These are phyloP conservation scores for Diadumene lineata DNA, from an alignment of 92 coral and sea anemone genomes.

Conservation along the genomic window DNA sequence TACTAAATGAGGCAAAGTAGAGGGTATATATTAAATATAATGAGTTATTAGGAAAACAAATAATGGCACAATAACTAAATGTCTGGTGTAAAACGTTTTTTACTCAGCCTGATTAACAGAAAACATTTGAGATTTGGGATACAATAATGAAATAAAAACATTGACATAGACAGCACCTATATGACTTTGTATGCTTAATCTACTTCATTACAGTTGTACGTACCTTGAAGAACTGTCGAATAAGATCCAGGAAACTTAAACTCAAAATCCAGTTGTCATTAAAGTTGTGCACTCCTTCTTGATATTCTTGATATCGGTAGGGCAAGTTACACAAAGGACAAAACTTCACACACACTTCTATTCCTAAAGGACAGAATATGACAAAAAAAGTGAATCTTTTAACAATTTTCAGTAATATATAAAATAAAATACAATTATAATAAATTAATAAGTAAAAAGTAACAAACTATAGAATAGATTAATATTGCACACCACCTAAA, in stretches of 20 bases:
- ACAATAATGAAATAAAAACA: background rate
- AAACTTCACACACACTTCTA: too few relatives aligned
- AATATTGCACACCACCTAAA: too few relatives aligned
- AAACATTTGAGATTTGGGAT: background rate
- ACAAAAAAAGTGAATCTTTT: too few relatives aligned
- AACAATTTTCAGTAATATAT: too few relatives aligned
- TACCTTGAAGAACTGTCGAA: background rate
- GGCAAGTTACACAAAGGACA: background rate
- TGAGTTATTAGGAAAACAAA: background rate
- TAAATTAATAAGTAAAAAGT: too few relatives aligned
- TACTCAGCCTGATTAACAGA: background rate
- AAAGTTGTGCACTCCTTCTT: constrained; percentile 45
- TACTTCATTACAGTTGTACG: background rate
- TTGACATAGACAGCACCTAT: background rate
- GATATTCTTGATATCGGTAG: background rate
- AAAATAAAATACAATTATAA: too few relatives aligned
- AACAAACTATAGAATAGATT: too few relatives aligned
- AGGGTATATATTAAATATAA: background rate
- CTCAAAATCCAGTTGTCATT: constrained; percentile 41
- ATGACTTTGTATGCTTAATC: background rate
- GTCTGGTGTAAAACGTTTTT: background rate
- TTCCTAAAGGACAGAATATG: too few relatives aligned
- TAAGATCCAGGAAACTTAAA: constrained; percentile 38
- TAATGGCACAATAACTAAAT: background rate
- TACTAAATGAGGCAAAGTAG: background rate